Evolutionary conservation across 2,888 invertebrate genomes (phyloP), one percentile per base, ranked within the genome.

Genomic region (Aphidius colemani): DNA sequence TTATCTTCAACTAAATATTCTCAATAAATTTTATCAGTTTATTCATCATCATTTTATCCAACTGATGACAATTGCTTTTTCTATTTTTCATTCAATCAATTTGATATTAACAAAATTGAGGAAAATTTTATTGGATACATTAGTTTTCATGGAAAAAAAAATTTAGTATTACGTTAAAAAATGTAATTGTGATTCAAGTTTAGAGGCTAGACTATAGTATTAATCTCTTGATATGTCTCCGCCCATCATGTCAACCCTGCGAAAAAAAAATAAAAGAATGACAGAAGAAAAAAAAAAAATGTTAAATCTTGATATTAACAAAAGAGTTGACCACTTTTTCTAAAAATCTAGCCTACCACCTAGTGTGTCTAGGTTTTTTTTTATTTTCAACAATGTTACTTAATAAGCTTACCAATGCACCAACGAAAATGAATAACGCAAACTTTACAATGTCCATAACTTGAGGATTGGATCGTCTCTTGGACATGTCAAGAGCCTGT

Each of bases 371-470:
- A 45, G 67, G 71, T 70, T 71, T 72, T 71, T 69, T 60, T 70
- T 60, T 60, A n/a, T 11, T 67, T 70, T 72, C 68, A 76, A 78
- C 79, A 78, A 78, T 78, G 78, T 80, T 77, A 73, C 78, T 79
- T 81, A 82, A 82, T 80, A 80, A 80, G 80, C 81, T 81, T 82
- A 79, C 78, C 71, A 76, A 80, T 77, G 80, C 74, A 74, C 72
- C 76, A 74, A 64, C 75, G 74, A 73, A 70, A 77, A 77, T 77
- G 74, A 70, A 68, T 68, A 71, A 68, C 66, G 63, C 53, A 65
- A 53, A 48, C 45, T 48, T 53, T 57, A 13, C 41, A 53, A 49
- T 50, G 53, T 45, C 46, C 53, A 58, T 30, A 30, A 30, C 30
- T 30, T 30, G 41, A 60, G 51, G 18, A 57, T 57, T 49, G 53